Base-by-base conservation (phyloP, 1,140 invertebrate species). In the Caenorhabditis latens region DNA sequence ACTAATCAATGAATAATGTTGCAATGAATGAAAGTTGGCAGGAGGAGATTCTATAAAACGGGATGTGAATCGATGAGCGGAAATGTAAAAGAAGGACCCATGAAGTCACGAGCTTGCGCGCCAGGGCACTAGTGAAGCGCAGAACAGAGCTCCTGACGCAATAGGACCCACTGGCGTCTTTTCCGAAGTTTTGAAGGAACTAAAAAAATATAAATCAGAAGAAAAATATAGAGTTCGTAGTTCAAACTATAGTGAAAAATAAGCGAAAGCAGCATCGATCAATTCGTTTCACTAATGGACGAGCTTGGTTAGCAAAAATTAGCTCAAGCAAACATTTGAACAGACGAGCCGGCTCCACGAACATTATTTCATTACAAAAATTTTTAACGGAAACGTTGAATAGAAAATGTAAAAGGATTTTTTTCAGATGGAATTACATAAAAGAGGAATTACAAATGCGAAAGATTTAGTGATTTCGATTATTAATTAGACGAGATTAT, bases 101-200 rank as follows among this genome's bases (percentile, higher is more conserved):
- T 50, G 71, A n/a, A 79, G 71, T 79, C 71, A 79, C 71, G 71
- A 79, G 71, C 71, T 79, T 24, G 46, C 71, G 46, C 71, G 46
- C 71, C 40, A 24, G 8, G 71, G 71, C 43, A 50, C 71, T 7
- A 46, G 42, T 46, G 24, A 32, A 63, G 61, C 21, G 71, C 43
- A 32, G 46, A 50, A n/a, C 42, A 43, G 9, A n/a, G 16, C 16
- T 48, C 5, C 53, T 50, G 71, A 79, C 71, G 71, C 71, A 79
- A 79, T 24, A 11, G 61, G 46, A 21, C 46, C n/a, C 16, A 50
- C 53, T 79, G 71, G n/a, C 46, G 46, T 50, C 40, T 50, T 79
- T 79, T 79, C n/a, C 7, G n/a, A 24, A 71, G 65, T 32, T 32
- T 32, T 32, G 32, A 32, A 32, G 11, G 5, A 4, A 46, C 24